A percentile compares a stretch with the other conserved stretches of the same genome.
These are phyloP conservation scores for Acropora tenuis DNA, from an alignment of 64 coral and sea anemone genomes.

Conservation along the genomic window DNA sequence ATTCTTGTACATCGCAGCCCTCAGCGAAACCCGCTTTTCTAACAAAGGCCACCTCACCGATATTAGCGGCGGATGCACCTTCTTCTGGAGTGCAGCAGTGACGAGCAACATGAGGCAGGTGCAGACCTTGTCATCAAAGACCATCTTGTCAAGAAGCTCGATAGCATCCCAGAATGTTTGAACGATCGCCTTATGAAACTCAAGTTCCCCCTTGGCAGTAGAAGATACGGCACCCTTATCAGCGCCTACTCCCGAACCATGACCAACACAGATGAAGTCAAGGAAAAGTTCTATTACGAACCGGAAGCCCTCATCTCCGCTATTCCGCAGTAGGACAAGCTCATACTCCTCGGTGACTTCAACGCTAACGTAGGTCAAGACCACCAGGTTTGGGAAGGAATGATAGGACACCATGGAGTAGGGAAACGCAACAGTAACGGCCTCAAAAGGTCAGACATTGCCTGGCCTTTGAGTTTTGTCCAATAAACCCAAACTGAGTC, in stretches of 20 bases:
- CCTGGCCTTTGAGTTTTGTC: too few species aligned
- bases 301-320: neutral
- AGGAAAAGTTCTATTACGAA: neutral
- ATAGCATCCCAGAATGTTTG: neutral
- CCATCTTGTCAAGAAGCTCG: neutral
- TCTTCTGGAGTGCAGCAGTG: neutral
- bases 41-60: neutral
- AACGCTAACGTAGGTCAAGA: neutral
- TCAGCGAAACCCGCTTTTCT: neutral
- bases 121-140: neutral
- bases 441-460: too few species aligned
- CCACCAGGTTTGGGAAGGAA: neutral
- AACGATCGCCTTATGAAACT: slow-evolving; percentile 3
- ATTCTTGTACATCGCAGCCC: neutral
- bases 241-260: slow-evolving; percentile 2
- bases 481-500: too few species aligned
- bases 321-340: too few species aligned
- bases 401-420: too few species aligned
- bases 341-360: neutral
- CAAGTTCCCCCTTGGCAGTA: neutral
- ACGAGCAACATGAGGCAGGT: neutral
- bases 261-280: too few species aligned
- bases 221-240: neutral
- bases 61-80: neutral
- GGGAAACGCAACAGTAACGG: neutral